Base-by-base conservation (phyloP, 2,888 invertebrate genomes). In the Amphipoea lucens region DNA sequence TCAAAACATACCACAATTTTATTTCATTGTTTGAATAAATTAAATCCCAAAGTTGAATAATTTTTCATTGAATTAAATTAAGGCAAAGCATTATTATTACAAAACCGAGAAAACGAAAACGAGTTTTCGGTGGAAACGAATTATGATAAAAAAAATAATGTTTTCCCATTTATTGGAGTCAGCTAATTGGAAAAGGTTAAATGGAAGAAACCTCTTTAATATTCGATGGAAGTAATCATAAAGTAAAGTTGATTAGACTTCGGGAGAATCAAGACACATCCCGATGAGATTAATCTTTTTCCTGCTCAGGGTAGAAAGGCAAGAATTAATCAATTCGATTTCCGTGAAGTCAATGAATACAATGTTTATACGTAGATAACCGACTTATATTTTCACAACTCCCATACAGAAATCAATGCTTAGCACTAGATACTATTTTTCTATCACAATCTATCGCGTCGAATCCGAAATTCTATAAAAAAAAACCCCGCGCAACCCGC, bases 221-320 rank as follows among this genome's bases (percentile, higher is more conserved):
- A 81, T 81, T 78, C 68, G 7, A 48, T 12, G 51, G 69, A 81
- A 62, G 51, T 84, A 81, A 84, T 84, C 84, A 60, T 79, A 76
- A 57, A 70, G 9, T 45, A n/a, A n/a, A n/a, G n/a, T n/a, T 84
- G 77, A 83, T 83, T 71, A 77, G 54, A 71, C 57, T 71, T 1
- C 29, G 36, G 23, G 42, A 5, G 62, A 81, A 54, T 74, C 70
- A 20, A 81, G 63, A 74, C 76, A 51, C 76, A 74, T 42, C 36
- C 73, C 62, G 42, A 60, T 29, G n/a, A 71, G 57, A 74, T 83
- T 63, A 66, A 71, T 29, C 20, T 62, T 83, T 72, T 70, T 66
- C 42, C 40, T 74, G 36, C 42, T 74, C 66, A 4, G 1, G 17
- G 48, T 67, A 42, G 57, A 60, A 76, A 63, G 14, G 12, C 40